Evolutionary conservation across 2,113 vertebrate species (phyloP), one percentile per base, ranked within the genome.

Genomic region (Lophochroa leadbeateri): DNA sequence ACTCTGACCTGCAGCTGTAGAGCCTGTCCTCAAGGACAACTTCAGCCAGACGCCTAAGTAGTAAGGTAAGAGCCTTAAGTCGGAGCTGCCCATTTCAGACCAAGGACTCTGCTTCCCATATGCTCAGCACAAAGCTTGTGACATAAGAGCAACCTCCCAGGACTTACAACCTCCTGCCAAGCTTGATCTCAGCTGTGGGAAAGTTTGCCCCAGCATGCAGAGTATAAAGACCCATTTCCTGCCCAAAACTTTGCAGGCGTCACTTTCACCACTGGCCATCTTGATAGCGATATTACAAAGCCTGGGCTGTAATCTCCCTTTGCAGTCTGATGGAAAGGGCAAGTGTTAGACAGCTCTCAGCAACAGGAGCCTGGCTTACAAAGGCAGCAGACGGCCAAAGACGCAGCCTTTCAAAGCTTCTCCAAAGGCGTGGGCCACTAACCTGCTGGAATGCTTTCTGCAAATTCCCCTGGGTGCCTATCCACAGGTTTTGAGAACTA

Each of bases 141-240:
- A 90, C 88, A 86, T 71, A 87, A 13, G 78, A 95, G 75, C 67
- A 86, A 80, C 50, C 63, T 95, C 91, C 53, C 68, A 90, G 82
- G 75, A 96, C 71, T 35, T 47, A 71, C 75, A 88, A 39, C 64
- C 64, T 60, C 92, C 86, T 3, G 1, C 69, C 82, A 83, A 81
- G 76, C 72, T 89, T 7, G 18, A 72, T 35, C 92, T 79, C 80
- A 78, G 77, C 86, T 95, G 70, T 84, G 86, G 90, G 94, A 96
- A 96, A 91, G 80, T 84, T 69, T 91, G 69, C 80, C 88, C 95
- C 83, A 82, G 92, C 28, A 92, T 13, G 65, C 70, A 55, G 53
- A 78, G 74, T 74, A 95, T 94, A 85, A 82, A 96, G 86, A 68
- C 77, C 77, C 44, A 89, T 82, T 96, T 96, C 95, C 94, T 91